Evolutionary conservation across 1,140 invertebrate species (phyloP).

Genomic region (Gryon sp.): DNA sequence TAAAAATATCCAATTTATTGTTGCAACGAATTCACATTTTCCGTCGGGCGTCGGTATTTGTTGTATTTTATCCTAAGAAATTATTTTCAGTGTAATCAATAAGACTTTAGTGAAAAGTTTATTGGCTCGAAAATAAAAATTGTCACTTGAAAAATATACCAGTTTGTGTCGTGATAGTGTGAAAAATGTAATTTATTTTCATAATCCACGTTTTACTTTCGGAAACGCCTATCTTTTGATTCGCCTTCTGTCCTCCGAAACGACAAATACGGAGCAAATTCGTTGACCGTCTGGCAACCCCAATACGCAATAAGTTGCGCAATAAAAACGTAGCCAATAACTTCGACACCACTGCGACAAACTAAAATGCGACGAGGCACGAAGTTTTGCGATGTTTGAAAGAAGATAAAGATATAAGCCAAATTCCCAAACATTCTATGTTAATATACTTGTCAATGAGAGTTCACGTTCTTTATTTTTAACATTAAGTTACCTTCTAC

Average conservation of each 20-base stretch:
- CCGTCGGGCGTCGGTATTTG: no score
- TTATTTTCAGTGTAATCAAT: slow-evolving; percentile 6
- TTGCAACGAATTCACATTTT: no score
- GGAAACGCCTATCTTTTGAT: slow-evolving; percentile 22
- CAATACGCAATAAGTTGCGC: slow-evolving; percentile 71
- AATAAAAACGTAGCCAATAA: slow-evolving; percentile 75
- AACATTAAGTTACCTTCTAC: slow-evolving; percentile 8
- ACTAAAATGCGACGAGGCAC: slow-evolving; percentile 45
- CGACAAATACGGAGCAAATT: slow-evolving; percentile 64
- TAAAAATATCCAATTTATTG: no score
- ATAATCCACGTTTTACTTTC: slow-evolving; percentile 50
- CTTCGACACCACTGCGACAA: slow-evolving; percentile 55
- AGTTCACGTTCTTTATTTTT: slow-evolving; percentile 28
- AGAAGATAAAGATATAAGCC: no score
- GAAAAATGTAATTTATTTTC: slow-evolving; percentile 44
- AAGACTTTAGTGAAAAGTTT: not conserved
- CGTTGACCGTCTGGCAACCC: slow-evolving; percentile 67
- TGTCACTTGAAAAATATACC: not conserved
- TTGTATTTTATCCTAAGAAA: no score
- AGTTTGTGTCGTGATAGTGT: not conserved
- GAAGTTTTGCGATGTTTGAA: slow-evolving; percentile 72
- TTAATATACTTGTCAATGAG: not conserved
- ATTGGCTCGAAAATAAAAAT: slow-evolving; percentile 16
- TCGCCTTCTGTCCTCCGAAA: slow-evolving; percentile 17
- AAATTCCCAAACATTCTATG: no score